phyloP scores from a whole-genome alignment of 2,797 vertebrate species.

The Paedocypris micromegethes region DNA sequence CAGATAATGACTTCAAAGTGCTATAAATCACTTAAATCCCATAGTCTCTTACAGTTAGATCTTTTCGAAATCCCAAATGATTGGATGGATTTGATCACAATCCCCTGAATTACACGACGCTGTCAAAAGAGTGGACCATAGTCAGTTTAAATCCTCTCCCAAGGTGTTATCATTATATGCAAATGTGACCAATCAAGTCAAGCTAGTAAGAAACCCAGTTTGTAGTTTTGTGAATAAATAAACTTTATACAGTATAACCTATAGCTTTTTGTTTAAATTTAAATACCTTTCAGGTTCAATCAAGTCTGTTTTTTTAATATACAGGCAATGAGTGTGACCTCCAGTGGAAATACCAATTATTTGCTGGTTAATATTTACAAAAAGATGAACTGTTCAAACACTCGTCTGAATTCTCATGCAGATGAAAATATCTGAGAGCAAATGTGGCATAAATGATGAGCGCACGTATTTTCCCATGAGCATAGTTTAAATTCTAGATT shows the following conservation, averaged over 20 bases:
- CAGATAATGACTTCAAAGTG: neutral
- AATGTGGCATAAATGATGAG: neutral
- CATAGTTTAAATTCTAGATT: conserved; percentile 11
- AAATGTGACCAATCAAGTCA: neutral
- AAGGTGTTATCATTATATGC: conserved; percentile 12
- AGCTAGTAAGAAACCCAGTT: neutral
- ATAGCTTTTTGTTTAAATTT: too few relatives aligned
- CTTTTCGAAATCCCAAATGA: neutral
- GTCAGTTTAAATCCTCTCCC: neutral
- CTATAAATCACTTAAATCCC: neutral
- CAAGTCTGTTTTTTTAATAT: too few relatives aligned
- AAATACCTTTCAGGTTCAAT: too few relatives aligned
- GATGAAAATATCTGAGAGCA: conserved; percentile 1
- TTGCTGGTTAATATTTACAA: too few relatives aligned
- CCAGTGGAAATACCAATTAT: too few relatives aligned
- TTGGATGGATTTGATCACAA: conserved; percentile 1
- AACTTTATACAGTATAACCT: too few relatives aligned
- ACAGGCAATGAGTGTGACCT: too few relatives aligned
- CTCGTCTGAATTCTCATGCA: too few relatives aligned
- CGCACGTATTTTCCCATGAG: neutral
- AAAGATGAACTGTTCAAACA: conserved; percentile 2
- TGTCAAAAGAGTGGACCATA: neutral
- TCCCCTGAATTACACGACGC: neutral
- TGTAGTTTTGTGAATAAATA: neutral
- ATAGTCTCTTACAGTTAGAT: neutral